Percentiles rank a stretch among this genome's conserved stretches.
Evolutionary conservation across 2,113 vertebrate genomes (phyloP).

Genomic region (Colaptes auratus): DNA sequence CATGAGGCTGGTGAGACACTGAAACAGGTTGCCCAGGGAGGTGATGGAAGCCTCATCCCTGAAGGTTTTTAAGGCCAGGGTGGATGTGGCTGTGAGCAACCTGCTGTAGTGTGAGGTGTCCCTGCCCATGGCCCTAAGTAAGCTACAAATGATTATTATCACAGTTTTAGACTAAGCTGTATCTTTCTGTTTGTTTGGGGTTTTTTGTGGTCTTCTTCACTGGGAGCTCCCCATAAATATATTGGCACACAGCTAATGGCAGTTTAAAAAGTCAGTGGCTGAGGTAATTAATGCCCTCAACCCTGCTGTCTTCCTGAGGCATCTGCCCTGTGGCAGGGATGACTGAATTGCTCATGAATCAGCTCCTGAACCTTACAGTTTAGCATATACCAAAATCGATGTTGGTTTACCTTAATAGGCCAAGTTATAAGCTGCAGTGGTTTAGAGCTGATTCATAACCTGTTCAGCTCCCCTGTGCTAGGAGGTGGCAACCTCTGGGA

Average conservation of each 20-base stretch:
- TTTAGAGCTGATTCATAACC: slow-evolving; percentile 36
- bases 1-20: no score
- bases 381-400: slow-evolving; percentile 54
- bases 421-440: neutral
- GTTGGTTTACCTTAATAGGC: slow-evolving; percentile 46
- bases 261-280: neutral
- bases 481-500: neutral
- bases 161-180: neutral
- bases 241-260: neutral
- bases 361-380: neutral
- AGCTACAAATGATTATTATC: neutral
- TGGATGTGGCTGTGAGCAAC: no score
- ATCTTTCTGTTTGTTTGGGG: neutral
- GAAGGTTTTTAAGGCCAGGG: no score
- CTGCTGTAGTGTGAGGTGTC: no score
- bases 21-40: no score
- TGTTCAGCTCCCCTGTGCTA: neutral
- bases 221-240: neutral
- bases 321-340: neutral
- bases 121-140: neutral
- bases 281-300: neutral
- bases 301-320: neutral
- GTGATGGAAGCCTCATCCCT: no score
- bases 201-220: neutral
- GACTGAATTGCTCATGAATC: neutral